Conservation (phyloP, 2,797 vertebrate genomes). For the Mustela erminea region DNA sequence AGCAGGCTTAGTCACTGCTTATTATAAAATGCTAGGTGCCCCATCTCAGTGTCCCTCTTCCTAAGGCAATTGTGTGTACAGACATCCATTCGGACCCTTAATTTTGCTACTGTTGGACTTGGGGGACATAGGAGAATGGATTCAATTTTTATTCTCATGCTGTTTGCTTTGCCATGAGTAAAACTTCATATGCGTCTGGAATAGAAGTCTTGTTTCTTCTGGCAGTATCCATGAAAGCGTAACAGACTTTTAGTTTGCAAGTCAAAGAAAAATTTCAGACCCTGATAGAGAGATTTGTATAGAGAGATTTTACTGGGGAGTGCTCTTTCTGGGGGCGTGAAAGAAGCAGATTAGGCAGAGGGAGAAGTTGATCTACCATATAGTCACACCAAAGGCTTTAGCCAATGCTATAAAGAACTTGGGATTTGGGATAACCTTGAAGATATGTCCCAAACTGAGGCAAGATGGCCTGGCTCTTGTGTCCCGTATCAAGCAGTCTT, state of each 20-base stretch:
- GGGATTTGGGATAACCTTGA: not conserved
- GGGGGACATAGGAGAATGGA: not conserved
- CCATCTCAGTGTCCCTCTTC: not conserved
- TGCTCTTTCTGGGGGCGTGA: not conserved
- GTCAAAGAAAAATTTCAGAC: not conserved
- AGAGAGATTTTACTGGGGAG: not conserved
- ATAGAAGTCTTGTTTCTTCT: not conserved
- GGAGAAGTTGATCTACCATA: not conserved
- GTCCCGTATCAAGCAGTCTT: not conserved
- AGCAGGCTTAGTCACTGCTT: not conserved
- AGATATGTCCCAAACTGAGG: not conserved
- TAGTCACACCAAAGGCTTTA: not conserved
- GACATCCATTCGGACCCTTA: not conserved
- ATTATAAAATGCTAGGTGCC: not conserved
- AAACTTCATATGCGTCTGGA: not conserved
- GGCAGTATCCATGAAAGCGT: not conserved
- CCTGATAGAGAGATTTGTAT: not conserved
- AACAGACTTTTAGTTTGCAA: not conserved
- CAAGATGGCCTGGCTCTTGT: not conserved
- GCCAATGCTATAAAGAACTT: not conserved
- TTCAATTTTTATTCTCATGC: not conserved
- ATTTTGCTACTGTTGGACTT: not conserved
- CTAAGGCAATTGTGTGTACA: not conserved
- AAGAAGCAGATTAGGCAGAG: not conserved
- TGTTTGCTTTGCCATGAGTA: not conserved